phyloP scores from a whole-genome alignment of 1,140 invertebrate genomes.

The Meteorus sp. region DNA sequence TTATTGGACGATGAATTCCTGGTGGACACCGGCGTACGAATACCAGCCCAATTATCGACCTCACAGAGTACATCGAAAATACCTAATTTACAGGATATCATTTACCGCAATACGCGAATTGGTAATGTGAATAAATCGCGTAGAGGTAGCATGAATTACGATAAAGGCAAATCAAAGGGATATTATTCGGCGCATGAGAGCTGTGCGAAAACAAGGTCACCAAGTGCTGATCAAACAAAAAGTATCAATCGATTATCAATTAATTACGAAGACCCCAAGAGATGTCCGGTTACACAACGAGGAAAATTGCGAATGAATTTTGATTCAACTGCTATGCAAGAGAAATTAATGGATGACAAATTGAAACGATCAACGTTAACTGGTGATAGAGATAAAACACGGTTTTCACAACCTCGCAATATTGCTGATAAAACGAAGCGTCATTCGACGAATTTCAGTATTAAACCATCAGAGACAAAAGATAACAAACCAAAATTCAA shows the following conservation, averaged over 20 bases:
- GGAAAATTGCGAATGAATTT: conserved; percentile 5
- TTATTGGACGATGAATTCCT: conserved; percentile 58
- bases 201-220: conserved; percentile 36
- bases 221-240: conserved; percentile 28
- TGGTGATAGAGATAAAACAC: conserved; percentile 39
- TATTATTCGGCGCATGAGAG: conserved; percentile 48
- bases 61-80: conserved; percentile 49
- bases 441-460: conserved; percentile 45
- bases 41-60: conserved; percentile 47
- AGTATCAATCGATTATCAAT: conserved; percentile 34
- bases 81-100: conserved; percentile 47
- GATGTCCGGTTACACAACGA: conserved; percentile 24
- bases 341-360: conserved; percentile 35
- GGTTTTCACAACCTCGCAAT: conserved; percentile 33
- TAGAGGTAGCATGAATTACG: conserved; percentile 20
- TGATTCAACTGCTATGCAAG: conserved; percentile 22
- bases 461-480: conserved; percentile 39
- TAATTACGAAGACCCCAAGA: conserved; percentile 44
- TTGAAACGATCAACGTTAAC: conserved; percentile 39
- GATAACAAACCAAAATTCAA: conserved; percentile 42
- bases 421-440: conserved; percentile 46
- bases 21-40: conserved; percentile 59
- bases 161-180: conserved; percentile 37
- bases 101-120: conserved; percentile 42
- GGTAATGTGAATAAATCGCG: conserved; percentile 20